Evolutionary conservation across 2,113 vertebrate species (phyloP).

Genomic region (Gymnorhina tibicen): DNA sequence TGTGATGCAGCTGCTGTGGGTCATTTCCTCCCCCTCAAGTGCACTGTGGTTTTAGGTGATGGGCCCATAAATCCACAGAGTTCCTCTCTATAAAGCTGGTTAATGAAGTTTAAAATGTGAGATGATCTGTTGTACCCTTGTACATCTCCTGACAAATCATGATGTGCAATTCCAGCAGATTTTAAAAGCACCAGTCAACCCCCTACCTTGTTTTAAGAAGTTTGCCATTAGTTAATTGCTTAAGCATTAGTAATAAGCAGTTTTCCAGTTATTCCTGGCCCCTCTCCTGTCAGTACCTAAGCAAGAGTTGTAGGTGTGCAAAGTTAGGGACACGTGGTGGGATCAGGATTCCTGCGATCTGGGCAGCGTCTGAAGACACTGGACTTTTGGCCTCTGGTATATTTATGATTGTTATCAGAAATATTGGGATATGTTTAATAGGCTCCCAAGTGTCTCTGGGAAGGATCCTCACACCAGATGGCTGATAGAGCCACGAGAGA

Average conservation of each 20-base stretch:
- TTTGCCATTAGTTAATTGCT: neutral
- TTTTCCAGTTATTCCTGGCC: neutral
- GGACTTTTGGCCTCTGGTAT: neutral
- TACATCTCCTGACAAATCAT: neutral
- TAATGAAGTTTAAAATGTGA: neutral
- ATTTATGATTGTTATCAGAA: neutral
- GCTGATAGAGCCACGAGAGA: neutral
- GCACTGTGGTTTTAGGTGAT: neutral
- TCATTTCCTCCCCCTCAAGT: neutral
- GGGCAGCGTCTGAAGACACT: neutral
- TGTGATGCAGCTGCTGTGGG: neutral
- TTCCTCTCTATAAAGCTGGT: neutral
- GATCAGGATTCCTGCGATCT: neutral
- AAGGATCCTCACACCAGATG: neutral
- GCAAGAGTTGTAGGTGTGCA: neutral
- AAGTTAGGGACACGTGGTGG: rapidly evolving
- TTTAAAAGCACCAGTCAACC: neutral
- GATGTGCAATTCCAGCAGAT: neutral
- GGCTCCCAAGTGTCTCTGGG: neutral
- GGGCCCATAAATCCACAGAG: neutral
- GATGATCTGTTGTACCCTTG: neutral
- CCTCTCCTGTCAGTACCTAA: neutral
- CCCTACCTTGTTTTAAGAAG: neutral
- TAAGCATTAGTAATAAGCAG: neutral
- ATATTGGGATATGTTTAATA: neutral